Evolutionary conservation across 1,140 invertebrate species (phyloP).

Genomic region (Drosophila teissieri): DNA sequence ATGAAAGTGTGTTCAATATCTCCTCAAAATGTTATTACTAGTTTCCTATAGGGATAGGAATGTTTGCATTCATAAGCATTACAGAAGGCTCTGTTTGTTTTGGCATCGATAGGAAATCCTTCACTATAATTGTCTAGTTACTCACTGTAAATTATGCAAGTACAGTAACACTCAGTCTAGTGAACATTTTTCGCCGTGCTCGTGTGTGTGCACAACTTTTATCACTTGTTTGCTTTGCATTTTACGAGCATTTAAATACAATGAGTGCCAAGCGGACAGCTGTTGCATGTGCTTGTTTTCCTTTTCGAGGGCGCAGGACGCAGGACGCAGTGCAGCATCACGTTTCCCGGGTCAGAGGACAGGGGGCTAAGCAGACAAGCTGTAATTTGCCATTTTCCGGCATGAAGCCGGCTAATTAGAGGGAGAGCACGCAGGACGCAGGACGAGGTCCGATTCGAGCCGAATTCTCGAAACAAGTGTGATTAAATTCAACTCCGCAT

Average conservation of each 20-base stretch:
- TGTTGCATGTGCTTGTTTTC: conserved; percentile 44
- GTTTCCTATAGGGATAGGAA: no score
- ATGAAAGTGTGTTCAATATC: no score
- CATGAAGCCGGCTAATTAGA: conserved; percentile 42
- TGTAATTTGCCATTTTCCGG: conserved; percentile 41
- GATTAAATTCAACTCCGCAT: conserved; percentile 33
- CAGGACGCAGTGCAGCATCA: conserved; percentile 5
- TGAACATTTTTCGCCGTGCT: conserved; percentile 9
- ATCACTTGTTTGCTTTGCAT: conserved; percentile 69
- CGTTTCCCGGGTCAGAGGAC: background rate
- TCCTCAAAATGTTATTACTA: no score
- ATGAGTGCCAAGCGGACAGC: conserved; percentile 52
- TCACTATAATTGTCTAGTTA: no score
- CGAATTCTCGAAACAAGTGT: conserved; percentile 38
- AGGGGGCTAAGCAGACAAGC: conserved; percentile 36
- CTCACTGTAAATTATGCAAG: no score
- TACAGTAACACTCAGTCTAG: no score
- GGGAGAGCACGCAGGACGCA: background rate
- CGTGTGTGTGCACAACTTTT: conserved; percentile 53
- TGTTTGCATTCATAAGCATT: no score
- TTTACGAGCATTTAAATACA: conserved; percentile 73
- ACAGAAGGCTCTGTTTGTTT: no score
- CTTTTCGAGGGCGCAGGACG: conserved; percentile 5
- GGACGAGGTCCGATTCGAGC: conserved; percentile 10
- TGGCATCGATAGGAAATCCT: no score